phyloP scores from a whole-genome alignment of 2,888 invertebrate genomes.

The Erynnis tages region DNA sequence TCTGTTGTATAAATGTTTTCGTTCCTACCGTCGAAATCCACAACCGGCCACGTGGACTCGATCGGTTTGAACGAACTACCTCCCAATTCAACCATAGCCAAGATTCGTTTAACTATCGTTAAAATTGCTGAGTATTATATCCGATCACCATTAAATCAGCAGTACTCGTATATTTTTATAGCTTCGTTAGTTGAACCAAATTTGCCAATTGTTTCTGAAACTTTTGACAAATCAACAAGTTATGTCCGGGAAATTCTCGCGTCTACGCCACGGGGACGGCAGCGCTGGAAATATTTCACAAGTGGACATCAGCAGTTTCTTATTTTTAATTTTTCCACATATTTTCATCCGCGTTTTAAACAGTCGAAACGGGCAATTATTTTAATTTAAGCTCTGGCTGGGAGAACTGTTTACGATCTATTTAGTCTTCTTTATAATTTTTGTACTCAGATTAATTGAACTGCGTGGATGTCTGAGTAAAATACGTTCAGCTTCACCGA shows the following conservation, averaged over 20 bases:
- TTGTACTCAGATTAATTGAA: not conserved
- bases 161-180: slow-evolving; percentile 63
- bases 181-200: slow-evolving; percentile 39
- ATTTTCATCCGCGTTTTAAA: not conserved
- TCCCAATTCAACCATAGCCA: not conserved
- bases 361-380: not conserved
- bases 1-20: slow-evolving; percentile 33
- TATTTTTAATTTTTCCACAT: not conserved
- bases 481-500: slow-evolving; percentile 12
- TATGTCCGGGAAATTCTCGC: slow-evolving; percentile 60
- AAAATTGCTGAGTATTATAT: slow-evolving; percentile 48
- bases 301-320: slow-evolving; percentile 5
- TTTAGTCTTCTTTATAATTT: not conserved
- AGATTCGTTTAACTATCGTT: slow-evolving; percentile 29
- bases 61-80: slow-evolving; percentile 31
- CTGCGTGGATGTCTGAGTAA: slow-evolving; percentile 12
- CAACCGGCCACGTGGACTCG: slow-evolving; percentile 73
- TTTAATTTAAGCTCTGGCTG: slow-evolving; percentile 25
- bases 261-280: slow-evolving; percentile 42
- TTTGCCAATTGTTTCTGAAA: slow-evolving; percentile 30
- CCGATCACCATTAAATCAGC: too few species aligned
- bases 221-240: slow-evolving; percentile 30
- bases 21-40: slow-evolving; percentile 45
- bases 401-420: slow-evolving; percentile 15
- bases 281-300: slow-evolving; percentile 9